These are phyloP conservation scores for Lamprotornis superbus DNA, from an alignment of 2,113 vertebrate genomes.

Conservation along the genomic window DNA sequence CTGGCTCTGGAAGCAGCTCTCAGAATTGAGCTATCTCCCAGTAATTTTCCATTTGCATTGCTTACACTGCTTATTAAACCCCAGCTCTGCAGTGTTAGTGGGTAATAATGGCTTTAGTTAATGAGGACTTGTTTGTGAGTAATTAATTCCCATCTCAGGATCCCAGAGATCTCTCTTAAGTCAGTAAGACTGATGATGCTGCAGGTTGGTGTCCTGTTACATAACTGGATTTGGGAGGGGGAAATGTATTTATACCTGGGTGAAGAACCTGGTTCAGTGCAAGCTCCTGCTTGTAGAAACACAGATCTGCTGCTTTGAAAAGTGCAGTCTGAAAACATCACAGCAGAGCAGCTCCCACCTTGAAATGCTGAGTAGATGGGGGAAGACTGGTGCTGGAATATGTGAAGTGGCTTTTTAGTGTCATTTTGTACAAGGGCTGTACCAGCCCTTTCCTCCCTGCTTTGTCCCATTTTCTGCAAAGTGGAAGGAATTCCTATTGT, in stretches of 20 bases:
- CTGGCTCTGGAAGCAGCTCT: background rate
- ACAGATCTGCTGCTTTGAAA: background rate
- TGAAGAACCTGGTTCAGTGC: background rate
- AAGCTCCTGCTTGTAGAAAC: background rate
- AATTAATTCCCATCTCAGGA: background rate
- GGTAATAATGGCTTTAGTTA: background rate
- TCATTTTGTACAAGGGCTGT: background rate
- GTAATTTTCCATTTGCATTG: background rate
- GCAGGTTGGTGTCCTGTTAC: background rate
- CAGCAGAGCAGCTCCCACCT: background rate
- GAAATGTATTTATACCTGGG: background rate
- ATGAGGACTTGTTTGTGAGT: background rate
- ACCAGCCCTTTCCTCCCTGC: fast-evolving
- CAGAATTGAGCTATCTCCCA: background rate
- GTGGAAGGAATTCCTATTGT: background rate
- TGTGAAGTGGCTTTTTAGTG: background rate
- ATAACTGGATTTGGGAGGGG: background rate
- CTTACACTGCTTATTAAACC: background rate
- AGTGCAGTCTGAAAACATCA: background rate
- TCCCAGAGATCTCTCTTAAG: background rate
- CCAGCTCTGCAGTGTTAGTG: background rate
- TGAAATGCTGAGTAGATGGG: background rate
- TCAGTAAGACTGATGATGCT: fast-evolving
- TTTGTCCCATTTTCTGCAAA: background rate
- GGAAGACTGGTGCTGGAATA: background rate